Evolutionary conservation across 2,113 vertebrate species (phyloP), one percentile per base, ranked within the genome.

Genomic region (Bettongia penicillata): DNA sequence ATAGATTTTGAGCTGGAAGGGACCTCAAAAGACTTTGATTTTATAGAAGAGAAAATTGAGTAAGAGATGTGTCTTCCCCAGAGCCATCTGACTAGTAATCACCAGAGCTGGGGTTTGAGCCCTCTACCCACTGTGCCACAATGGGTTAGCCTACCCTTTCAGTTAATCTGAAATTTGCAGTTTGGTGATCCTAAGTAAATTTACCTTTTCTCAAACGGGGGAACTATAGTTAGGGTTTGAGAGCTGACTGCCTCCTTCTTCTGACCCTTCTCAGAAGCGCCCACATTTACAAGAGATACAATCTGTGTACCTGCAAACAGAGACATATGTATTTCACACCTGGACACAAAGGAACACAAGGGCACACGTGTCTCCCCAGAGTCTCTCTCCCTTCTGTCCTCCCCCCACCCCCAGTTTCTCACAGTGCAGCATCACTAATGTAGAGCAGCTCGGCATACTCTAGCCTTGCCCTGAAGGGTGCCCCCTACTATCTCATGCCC

Each of bases 231-330:
- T 23, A 1, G 3, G 51, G 25, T 93, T 94, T 92, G 93, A 91
- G 89, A 93, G 91, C 84, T 93, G 47, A 26, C 55, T 91, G 94
- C 31, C 47, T 84, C 94, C 94, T 55, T 51, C 48, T 92, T 95
- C 93, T 23, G 7, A 84, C n/a, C 91, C 84, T 89, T 26, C 89
- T 94, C 92, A 68, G 28, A 14, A 23, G 26, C 25, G 9, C 49
- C 50, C 43, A 48, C 68, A 43, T 22, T 84, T 84, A 16, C 16
- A 84, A 84, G 26, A 84, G 37, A 43, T 43, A 68, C 14, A 6
- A 12, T 68, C 31, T 16, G 22, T 22, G 19, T 43, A 43, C 19
- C n/a, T 23, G n/a, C 68, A 84, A 84, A 43, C n/a, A n/a, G 37
- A 16, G 61, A 77, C 55, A 24, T n/a, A 19, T 77, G 5, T 77